Percentiles rank a stretch among this genome's conserved stretches.
Conservation (phyloP, 2,888 invertebrate genomes). For the Amphipoea oculea region DNA sequence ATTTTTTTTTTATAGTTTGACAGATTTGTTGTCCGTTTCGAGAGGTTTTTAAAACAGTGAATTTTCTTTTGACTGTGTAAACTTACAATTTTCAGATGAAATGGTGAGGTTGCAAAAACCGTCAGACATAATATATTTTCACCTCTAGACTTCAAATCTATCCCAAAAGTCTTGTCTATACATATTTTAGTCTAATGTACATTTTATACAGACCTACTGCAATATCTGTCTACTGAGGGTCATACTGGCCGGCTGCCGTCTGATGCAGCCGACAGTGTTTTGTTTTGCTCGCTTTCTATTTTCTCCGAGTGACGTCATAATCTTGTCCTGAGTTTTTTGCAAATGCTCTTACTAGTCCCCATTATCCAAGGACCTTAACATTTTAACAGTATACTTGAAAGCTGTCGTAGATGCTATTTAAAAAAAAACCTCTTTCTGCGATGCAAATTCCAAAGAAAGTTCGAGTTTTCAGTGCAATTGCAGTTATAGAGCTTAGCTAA, state of each 20-base stretch:
- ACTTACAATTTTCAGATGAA: background rate
- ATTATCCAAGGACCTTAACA: slow-evolving; percentile 24
- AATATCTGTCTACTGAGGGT: slow-evolving; percentile 11
- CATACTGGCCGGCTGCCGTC: slow-evolving; percentile 49
- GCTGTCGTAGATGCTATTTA: background rate
- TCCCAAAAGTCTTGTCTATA: background rate
- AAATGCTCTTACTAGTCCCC: slow-evolving; percentile 18
- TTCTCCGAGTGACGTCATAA: slow-evolving; percentile 48
- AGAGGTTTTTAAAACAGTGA: background rate
- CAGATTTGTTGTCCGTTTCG: background rate
- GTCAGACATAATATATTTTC: too few species aligned
- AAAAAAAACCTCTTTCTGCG: background rate
- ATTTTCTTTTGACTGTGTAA: background rate
- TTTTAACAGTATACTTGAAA: slow-evolving; percentile 27
- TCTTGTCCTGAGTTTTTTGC: slow-evolving; percentile 36
- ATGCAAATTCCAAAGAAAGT: background rate
- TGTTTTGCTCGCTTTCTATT: slow-evolving; percentile 48
- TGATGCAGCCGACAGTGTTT: slow-evolving; percentile 50
- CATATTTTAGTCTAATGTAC: background rate
- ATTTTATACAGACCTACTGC: slow-evolving; percentile 18
- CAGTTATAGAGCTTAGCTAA: background rate
- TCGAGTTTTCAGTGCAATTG: background rate
- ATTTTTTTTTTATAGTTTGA: too few species aligned
- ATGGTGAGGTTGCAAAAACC: background rate
- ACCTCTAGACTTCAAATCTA: background rate